phyloP scores from a whole-genome alignment of 2,113 vertebrate genomes.

The Cyrtonyx montezumae region DNA sequence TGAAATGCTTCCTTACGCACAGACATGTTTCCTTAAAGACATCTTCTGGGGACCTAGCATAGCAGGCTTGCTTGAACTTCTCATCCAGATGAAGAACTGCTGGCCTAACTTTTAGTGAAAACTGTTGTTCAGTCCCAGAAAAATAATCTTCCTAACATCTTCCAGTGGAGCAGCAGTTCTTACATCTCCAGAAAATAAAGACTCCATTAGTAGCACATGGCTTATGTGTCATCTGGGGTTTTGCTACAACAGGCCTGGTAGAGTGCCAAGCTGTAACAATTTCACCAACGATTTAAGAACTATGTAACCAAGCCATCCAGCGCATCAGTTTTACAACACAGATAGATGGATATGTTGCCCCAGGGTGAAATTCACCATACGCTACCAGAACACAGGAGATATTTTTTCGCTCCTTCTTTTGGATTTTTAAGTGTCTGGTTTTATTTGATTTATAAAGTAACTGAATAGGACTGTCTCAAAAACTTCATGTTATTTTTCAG shows the following conservation, averaged over 20 bases:
- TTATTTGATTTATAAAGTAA: not conserved
- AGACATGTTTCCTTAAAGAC: not conserved
- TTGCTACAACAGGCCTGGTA: not conserved
- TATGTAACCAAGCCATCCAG: not conserved
- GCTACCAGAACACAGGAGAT: not conserved
- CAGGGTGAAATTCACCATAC: not conserved
- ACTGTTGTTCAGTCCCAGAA: not conserved
- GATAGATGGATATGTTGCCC: not conserved
- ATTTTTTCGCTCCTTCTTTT: not conserved
- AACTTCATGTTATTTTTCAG: not conserved
- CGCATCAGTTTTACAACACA: conserved; percentile 8
- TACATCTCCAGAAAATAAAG: conserved; percentile 8
- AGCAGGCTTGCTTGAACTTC: not conserved
- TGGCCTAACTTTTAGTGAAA: not conserved
- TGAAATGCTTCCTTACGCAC: not conserved
- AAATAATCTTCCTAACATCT: not conserved
- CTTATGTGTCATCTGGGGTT: not conserved
- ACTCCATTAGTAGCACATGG: not conserved
- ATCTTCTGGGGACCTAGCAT: not conserved
- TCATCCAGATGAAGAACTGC: not conserved
- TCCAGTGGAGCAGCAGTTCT: not conserved
- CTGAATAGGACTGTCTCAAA: not conserved
- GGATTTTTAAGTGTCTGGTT: conserved; percentile 34
- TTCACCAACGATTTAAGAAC: conserved; percentile 15
- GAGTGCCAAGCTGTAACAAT: not conserved